phyloP scores from a whole-genome alignment of 1,140 invertebrate genomes.

The Tribolium castaneum region DNA sequence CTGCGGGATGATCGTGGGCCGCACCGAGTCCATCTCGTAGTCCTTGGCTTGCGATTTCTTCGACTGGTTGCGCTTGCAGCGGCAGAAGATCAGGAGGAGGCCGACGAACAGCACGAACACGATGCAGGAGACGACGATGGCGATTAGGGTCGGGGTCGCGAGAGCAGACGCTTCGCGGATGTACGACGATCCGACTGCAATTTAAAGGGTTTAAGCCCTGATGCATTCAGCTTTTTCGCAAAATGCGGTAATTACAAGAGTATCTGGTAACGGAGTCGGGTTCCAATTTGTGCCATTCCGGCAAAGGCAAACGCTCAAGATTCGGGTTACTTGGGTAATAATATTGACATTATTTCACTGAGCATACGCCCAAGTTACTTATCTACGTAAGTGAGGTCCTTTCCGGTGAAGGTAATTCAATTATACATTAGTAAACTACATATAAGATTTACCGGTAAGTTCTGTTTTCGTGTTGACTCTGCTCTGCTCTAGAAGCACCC shows the following conservation, averaged over 20 bases:
- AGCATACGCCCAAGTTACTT: not conserved
- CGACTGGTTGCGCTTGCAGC: conserved; percentile 83
- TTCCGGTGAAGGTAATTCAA: not conserved
- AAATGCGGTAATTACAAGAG: no score
- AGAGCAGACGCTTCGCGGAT: conserved; percentile 81
- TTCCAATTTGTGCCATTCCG: no score
- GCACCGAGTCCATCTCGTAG: conserved; percentile 87
- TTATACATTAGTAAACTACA: not conserved
- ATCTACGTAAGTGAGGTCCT: not conserved
- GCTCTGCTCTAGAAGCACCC: not conserved
- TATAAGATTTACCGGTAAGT: not conserved
- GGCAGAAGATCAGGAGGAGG: conserved; percentile 85
- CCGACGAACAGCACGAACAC: conserved; percentile 83
- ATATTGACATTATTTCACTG: not conserved
- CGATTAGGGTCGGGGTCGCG: conserved; percentile 82
- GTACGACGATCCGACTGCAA: conserved; percentile 81
- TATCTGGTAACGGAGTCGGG: no score
- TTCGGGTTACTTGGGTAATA: not conserved
- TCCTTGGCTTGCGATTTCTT: conserved; percentile 87
- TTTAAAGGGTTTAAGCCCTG: conserved; percentile 36
- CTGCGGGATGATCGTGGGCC: conserved; percentile 81
- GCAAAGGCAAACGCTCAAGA: no score
- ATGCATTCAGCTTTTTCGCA: no score
- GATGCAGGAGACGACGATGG: conserved; percentile 83
- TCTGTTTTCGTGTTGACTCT: not conserved